Conservation (phyloP, 2,113 vertebrate genomes). For the Glareola pratincola region DNA sequence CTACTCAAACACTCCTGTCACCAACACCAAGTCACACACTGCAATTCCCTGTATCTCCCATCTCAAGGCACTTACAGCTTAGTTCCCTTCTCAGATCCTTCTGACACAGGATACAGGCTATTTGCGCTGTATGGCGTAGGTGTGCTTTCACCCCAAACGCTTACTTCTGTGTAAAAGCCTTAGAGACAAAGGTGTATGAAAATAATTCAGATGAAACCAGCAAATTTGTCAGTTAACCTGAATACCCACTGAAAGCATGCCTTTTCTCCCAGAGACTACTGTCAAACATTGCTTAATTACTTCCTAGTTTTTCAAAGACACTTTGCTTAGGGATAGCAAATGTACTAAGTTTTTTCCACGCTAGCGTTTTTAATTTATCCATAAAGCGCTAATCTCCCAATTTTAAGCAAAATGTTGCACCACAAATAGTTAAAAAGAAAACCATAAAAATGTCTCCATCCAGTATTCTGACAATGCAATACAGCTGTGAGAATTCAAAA, state of each 20-base stretch:
- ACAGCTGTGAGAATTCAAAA: neutral
- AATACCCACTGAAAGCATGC: neutral
- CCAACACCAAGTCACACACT: neutral
- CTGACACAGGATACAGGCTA: neutral
- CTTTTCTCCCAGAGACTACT: neutral
- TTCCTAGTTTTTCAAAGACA: neutral
- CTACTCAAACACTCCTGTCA: neutral
- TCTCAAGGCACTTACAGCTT: neutral
- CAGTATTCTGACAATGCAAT: neutral
- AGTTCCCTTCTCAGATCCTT: neutral
- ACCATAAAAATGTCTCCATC: neutral
- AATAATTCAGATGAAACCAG: neutral
- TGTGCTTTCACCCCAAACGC: neutral
- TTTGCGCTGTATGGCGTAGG: rapidly evolving
- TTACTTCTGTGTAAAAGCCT: neutral
- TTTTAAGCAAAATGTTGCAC: neutral
- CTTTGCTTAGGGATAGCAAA: neutral
- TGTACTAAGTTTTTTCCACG: neutral
- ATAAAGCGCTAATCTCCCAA: neutral
- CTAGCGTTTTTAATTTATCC: neutral
- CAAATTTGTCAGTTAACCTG: no score
- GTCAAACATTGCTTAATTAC: neutral
- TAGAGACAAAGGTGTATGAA: neutral
- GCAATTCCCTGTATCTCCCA: neutral
- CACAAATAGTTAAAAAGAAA: neutral